Evolutionary conservation across 2,888 invertebrate genomes (phyloP), one percentile per base, ranked within the genome.

Genomic region (Zaprionus obscuricornis): DNA sequence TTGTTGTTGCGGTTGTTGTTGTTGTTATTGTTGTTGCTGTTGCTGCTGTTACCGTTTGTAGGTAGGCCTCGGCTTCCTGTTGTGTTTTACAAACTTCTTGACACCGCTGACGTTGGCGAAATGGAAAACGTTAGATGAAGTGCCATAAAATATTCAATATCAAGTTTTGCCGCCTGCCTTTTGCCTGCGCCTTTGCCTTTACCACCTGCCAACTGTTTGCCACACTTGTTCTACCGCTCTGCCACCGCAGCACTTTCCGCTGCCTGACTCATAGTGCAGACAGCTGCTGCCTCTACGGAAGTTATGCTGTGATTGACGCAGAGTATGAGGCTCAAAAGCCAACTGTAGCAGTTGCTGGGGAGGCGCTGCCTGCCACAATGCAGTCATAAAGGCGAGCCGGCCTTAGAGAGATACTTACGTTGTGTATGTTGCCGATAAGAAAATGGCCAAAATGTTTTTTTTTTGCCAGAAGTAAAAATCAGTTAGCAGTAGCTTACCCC

Each of bases 121-220:
- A 72, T 72, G 77, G 77, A 84, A 84, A 78, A 70, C 77, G 77
- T 84, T 84, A 78, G 78, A 84, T 81, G 77, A 84, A 84, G 76
- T 60, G 82, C 71, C 85, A 79, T 79, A 84, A 79, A 79, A 79
- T 85, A 79, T 79, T 79, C 78, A 79, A 79, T 79, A 79, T 79
- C 82, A 81, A 81, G 77, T 84, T 83, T 67, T 16, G 26, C 26
- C 27, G 37, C 47, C 31, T 11, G 5, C 17, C 13, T 34, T 34
- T 17, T 34, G n/a, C 14, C 14, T 34, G 5, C 17, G 34, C 10
- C 8, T 24, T 24, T 14, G 34, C 34, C 16, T 34, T n/a, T 17
- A 34, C n/a, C n/a, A n/a, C n/a, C n/a, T n/a, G n/a, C n/a, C n/a
- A n/a, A n/a, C n/a, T n/a, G n/a, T n/a, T n/a, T n/a, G n/a, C n/a